Evolutionary conservation across 2,888 invertebrate species (phyloP).

Genomic region (Mycalesis mineus): DNA sequence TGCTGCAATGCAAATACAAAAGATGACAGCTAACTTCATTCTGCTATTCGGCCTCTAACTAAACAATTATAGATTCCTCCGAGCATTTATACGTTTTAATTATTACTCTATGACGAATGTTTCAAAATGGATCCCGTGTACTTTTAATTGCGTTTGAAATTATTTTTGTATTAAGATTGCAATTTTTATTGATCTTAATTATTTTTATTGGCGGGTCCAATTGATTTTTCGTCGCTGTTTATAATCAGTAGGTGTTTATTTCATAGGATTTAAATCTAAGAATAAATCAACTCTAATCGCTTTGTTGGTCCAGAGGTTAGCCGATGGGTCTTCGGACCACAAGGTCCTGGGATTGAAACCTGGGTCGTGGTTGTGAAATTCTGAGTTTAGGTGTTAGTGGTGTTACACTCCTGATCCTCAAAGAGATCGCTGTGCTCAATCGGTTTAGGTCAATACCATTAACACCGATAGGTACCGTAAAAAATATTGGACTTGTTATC

Average conservation of each 20-base stretch:
- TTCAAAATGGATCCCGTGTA: conserved; percentile 17
- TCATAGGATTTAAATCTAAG: neutral
- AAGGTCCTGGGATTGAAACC: too few relatives aligned
- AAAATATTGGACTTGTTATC: too few relatives aligned
- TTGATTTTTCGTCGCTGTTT: neutral
- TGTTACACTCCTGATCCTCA: too few relatives aligned
- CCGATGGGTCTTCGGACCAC: too few relatives aligned
- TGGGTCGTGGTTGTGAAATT: too few relatives aligned
- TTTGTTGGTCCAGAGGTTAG: too few relatives aligned
- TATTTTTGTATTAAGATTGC: conserved; percentile 1
- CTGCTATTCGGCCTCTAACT: conserved; percentile 15
- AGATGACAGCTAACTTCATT: conserved; percentile 25
- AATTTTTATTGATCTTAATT: neutral
- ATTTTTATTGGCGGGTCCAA: neutral
- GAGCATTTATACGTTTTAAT: conserved; percentile 9
- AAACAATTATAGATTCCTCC: neutral
- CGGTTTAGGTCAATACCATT: too few relatives aligned
- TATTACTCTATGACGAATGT: conserved; percentile 16
- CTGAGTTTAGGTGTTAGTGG: too few relatives aligned
- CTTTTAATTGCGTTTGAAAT: conserved; percentile 15
- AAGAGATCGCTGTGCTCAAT: too few relatives aligned
- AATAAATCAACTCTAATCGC: too few relatives aligned
- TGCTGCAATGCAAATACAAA: conserved; percentile 21
- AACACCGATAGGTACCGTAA: too few relatives aligned
- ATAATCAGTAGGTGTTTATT: neutral